Evolutionary conservation across 2,797 vertebrate genomes (phyloP), one percentile per base, ranked within the genome.

Genomic region (Chaenodraco wilsoni): DNA sequence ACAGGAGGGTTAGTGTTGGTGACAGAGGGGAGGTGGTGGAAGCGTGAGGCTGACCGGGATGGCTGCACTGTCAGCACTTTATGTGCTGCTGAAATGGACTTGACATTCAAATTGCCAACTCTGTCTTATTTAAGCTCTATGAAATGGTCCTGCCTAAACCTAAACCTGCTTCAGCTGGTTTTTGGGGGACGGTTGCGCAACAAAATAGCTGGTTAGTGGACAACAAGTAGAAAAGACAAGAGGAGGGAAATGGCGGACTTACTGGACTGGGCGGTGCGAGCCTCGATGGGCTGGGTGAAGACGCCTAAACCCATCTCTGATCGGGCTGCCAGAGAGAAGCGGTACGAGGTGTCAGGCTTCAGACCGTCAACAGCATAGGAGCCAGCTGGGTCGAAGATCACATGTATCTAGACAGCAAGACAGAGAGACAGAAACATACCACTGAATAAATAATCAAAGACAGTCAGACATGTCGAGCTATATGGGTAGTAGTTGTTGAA

Each of bases 251-350:
- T 7, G 3, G 55, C 8, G 15, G 50, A 97, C 97, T 98, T 96
- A 98, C 97, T 97, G 84, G 97, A 98, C 88, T 98, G 97, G 46
- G 96, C 96, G 2, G 97, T 98, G 86, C 95, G 95, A 74, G 95
- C 96, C 91, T 97, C 95, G 0, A 97, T 92, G 0, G 92, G 93
- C 64, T 97, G 95, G 3, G 97, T 98, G 86, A 95, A 97, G 85
- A 98, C 97, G 1, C 97, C 97, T 61, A 97, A 90, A 14, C 97
- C 97, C 90, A 96, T 91, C 75, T 97, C 96, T 0, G 97, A 98
- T 54, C 95, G 96, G 64, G 97, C 97, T 0, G 96, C 97, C 88
- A 98, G 91, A 3, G 95, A 95, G 90, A 98, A 98, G 65, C 45
- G 90, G 90, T 98, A 98, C 62, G 95, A 77, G 0, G 97, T 98